Conservation (phyloP, 1,140 invertebrate species). For the Nasonia giraulti region DNA sequence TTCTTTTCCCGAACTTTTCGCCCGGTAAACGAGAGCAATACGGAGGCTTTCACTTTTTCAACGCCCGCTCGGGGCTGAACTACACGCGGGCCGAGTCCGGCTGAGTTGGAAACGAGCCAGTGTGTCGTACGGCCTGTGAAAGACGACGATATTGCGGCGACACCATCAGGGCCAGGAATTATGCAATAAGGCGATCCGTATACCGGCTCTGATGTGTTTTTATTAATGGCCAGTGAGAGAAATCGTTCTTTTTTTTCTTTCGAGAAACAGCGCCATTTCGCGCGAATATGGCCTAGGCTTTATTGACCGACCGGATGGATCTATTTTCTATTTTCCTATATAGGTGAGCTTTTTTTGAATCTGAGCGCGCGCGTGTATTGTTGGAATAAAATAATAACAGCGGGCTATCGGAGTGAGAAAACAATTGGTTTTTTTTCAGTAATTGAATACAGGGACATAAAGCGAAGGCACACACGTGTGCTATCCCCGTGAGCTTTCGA, state of each 20-base stretch:
- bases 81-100: not conserved
- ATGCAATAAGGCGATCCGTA: slow-evolving; percentile 42
- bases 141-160: not conserved
- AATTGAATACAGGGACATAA: not conserved
- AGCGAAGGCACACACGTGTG: not conserved
- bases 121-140: not conserved
- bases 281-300: too few species aligned
- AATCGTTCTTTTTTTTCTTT: slow-evolving; percentile 25
- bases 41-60: slow-evolving; percentile 31
- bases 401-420: not conserved
- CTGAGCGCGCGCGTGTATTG: too few species aligned
- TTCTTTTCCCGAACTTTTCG: not conserved
- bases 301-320: not conserved
- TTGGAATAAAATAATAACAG: not conserved
- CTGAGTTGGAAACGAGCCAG: slow-evolving; percentile 44
- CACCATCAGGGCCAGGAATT: not conserved
- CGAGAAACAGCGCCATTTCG: not conserved
- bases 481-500: not conserved
- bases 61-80: too few species aligned
- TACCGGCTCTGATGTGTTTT: slow-evolving; percentile 29
- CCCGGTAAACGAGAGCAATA: slow-evolving; percentile 28
- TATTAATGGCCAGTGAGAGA: slow-evolving; percentile 25
- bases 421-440: not conserved
- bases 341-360: too few species aligned
- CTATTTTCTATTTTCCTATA: too few species aligned